Evolutionary conservation across 2,888 invertebrate species (phyloP).

Genomic region (Acanthosepion esculentum): DNA sequence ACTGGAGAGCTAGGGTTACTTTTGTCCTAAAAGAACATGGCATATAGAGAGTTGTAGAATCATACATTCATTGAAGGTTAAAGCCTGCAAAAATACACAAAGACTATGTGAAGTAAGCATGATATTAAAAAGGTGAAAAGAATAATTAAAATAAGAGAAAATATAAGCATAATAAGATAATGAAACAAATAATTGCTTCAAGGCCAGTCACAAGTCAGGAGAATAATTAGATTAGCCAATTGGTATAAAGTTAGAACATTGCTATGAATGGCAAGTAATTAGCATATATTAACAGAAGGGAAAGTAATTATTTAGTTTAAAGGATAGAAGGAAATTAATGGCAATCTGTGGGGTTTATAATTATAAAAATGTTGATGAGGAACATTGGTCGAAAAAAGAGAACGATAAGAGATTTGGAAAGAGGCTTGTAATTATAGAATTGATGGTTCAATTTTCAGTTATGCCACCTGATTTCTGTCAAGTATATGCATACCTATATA

Average conservation of each 20-base stretch:
- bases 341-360: not conserved
- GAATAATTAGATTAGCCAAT: not conserved
- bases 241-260: not conserved
- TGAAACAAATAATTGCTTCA: not conserved
- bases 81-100: not conserved
- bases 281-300: not conserved
- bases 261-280: not conserved
- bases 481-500: not conserved
- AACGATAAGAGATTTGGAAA: not conserved
- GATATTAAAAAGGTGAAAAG: not conserved
- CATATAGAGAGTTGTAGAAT: too few species aligned
- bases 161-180: not conserved
- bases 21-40: too few species aligned
- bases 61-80: not conserved
- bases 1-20: too few species aligned
- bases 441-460: not conserved
- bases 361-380: slow-evolving; percentile 5
- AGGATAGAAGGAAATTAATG: not conserved
- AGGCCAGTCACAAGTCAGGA: not conserved
- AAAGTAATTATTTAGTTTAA: not conserved
- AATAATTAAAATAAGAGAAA: not conserved
- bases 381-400: not conserved
- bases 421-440: not conserved
- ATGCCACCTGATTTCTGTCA: not conserved
- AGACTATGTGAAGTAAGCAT: not conserved